A percentile compares a stretch with the other conserved stretches of the same genome.
phyloP scores from a whole-genome alignment of 2,113 vertebrate species.

The Anguilla rostrata region DNA sequence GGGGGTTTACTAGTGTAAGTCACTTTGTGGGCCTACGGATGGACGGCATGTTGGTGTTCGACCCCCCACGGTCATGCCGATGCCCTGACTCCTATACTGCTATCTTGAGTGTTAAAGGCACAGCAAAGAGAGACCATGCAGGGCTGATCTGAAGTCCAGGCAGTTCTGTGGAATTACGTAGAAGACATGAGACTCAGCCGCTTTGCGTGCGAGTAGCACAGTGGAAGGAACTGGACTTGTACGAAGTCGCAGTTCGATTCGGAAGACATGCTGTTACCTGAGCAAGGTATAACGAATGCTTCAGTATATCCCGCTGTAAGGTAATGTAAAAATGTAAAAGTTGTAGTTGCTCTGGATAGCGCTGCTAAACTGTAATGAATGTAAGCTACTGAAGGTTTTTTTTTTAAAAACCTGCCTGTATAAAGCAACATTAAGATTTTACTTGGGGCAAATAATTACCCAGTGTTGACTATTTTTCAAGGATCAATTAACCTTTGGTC shows the following conservation, averaged over 20 bases:
- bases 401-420: background rate
- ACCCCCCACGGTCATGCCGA: background rate
- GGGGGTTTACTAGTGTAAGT: background rate
- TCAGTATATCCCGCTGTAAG: no score
- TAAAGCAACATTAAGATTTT: background rate
- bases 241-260: no score
- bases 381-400: background rate
- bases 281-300: no score
- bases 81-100: background rate
- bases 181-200: no score
- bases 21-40: background rate
- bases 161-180: background rate
- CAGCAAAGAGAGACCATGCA: background rate
- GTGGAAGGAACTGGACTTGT: no score
- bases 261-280: no score
- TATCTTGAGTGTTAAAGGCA: background rate
- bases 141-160: background rate
- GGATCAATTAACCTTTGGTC: constrained; percentile 44
- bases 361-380: no score
- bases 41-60: background rate
- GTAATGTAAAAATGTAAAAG: no score
- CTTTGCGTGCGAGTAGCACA: no score
- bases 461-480: background rate
- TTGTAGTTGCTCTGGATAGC: no score
- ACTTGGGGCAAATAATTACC: background rate